Percentiles rank a stretch among this genome's conserved stretches.
phyloP scores from a whole-genome alignment of 2,888 invertebrate genomes.

The Tromatobia lineatoria region DNA sequence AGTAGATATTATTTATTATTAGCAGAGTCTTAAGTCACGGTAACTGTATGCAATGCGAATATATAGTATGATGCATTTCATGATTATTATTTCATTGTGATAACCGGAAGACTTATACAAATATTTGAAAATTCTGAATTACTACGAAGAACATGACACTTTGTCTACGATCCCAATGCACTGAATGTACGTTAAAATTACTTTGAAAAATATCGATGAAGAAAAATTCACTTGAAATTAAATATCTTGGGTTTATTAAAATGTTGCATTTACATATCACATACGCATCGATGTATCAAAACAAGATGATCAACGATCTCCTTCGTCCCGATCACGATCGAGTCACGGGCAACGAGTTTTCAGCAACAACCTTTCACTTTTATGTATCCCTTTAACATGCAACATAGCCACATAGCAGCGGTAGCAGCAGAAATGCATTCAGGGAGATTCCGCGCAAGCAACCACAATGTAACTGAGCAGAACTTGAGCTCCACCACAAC shows the following conservation, averaged over 20 bases:
- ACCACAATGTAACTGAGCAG: slow-evolving; percentile 39
- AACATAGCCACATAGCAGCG: slow-evolving; percentile 4
- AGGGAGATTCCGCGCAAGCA: slow-evolving; percentile 43
- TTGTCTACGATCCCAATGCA: too few relatives aligned
- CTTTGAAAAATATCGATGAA: slow-evolving; percentile 30
- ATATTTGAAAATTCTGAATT: too few relatives aligned
- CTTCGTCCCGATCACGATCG: slow-evolving; percentile 60
- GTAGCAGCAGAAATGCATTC: slow-evolving; percentile 44
- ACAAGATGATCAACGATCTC: slow-evolving; percentile 64
- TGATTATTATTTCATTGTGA: too few relatives aligned
- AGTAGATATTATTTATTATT: too few relatives aligned
- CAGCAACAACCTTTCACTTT: slow-evolving; percentile 68
- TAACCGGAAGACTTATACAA: too few relatives aligned
- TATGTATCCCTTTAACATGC: slow-evolving; percentile 41
- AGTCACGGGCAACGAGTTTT: slow-evolving; percentile 68
- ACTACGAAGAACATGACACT: too few relatives aligned
- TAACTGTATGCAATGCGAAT: too few relatives aligned
- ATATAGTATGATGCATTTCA: too few relatives aligned
- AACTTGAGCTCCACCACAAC: slow-evolving; percentile 29
- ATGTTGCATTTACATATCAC: neutral
- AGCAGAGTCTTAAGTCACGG: too few relatives aligned
- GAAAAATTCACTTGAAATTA: neutral
- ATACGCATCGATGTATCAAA: slow-evolving; percentile 59
- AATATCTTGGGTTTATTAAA: neutral
- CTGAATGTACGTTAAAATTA: too few relatives aligned